Base-by-base conservation (phyloP, 2,888 invertebrate genomes). In the Brenthis daphne region DNA sequence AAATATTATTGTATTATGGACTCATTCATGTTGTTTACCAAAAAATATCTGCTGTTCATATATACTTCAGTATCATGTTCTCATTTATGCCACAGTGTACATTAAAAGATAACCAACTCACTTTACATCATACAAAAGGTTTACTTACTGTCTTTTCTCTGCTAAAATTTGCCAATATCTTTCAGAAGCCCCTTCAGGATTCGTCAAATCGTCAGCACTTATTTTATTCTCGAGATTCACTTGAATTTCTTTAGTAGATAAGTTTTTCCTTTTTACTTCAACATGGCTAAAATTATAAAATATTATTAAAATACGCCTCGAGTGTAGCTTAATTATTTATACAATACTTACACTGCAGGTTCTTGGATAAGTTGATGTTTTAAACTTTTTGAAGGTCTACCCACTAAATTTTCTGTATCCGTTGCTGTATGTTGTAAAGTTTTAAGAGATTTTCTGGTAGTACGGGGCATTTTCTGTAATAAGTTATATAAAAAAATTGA, bases 131-230 rank as follows among this genome's bases (percentile, higher is more conserved):
- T 13, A 13, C 29, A 54, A 48, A 60, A 57, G 4, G 60, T 66
- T 29, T 48, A 88, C 90, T 87, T 75, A 93, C 93, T 89, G 94
- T 70, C 97, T 94, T 78, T 95, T 95, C 82, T 96, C 96, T 33
- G 97, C 96, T 73, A 97, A 82, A 57, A 94, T 89, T 85, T 96
- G 92, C 96, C 96, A 97, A 82, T 97, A 97, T 73, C 94, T 94
- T 79, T 95, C 95, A 68, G 96, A 95, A 4, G 97, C 95, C 51
- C 93, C 94, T 68, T 94, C 94, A 68, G 95, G 94, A 55, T 95
- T 94, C 1, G 95, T 96, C 50, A 97, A 90, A 82, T 97, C 97
- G 75, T 95, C 94, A 12, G 87, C 94, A 60, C 95, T 94, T 51
- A 96, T 93, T 77, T 93, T 90, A 61, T 86, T 85, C 64, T 92